These are phyloP conservation scores for Anser cygnoides DNA, from an alignment of 2,113 vertebrate genomes.

Conservation along the genomic window DNA sequence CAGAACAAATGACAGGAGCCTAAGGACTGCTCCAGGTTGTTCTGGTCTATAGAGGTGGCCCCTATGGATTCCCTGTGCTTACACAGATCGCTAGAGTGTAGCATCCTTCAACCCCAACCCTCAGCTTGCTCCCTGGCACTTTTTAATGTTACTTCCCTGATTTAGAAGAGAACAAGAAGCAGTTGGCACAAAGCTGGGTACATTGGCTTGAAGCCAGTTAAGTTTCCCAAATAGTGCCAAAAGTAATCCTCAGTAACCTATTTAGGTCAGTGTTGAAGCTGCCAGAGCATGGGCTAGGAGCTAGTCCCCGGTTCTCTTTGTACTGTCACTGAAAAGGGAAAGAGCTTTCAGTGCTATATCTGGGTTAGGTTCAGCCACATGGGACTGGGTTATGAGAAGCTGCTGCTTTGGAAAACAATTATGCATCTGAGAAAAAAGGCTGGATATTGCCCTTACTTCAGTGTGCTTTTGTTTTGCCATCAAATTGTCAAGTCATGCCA, in stretches of 20 bases:
- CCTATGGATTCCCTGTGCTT: background rate
- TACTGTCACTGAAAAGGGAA: constrained; percentile 1
- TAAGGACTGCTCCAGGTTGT: background rate
- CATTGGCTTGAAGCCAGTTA: constrained; percentile 25
- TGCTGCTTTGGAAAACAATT: constrained; percentile 15
- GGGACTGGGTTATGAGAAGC: background rate
- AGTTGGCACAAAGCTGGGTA: constrained; percentile 1
- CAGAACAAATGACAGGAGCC: background rate
- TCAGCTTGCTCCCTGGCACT: background rate
- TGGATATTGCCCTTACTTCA: background rate
- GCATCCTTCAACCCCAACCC: background rate
- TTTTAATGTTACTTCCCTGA: background rate
- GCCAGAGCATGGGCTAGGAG: background rate
- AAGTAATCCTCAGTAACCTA: constrained; percentile 39
- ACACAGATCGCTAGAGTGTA: background rate
- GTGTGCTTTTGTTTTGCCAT: background rate
- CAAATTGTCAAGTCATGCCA: background rate
- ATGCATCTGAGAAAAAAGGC: background rate
- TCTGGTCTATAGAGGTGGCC: background rate
- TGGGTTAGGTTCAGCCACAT: constrained; percentile 1
- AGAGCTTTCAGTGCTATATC: background rate
- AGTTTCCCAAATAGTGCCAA: background rate
- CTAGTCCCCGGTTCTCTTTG: background rate
- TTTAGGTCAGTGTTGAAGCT: constrained; percentile 6
- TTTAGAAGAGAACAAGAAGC: constrained; percentile 18